Base-by-base conservation (phyloP, 2,797 vertebrate genomes). In the Syngnathus acus region DNA sequence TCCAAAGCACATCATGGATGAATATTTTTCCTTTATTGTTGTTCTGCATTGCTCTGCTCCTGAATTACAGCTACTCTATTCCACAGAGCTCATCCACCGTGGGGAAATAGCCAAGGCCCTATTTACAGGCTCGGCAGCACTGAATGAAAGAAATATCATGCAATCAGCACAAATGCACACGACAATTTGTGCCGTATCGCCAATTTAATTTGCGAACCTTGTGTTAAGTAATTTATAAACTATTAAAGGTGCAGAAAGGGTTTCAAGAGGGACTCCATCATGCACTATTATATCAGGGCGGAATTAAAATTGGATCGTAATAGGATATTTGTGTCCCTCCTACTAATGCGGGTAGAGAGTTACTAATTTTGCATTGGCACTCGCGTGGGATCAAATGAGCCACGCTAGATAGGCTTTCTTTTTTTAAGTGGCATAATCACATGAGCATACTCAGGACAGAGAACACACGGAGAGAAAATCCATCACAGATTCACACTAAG, bases 181-280 rank as follows among this genome's bases (percentile, higher is more conserved):
- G 55, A 57, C 67, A 23, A 45, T 43, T 63, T 48, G 21, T 8
- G 11, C 11, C 9, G n/a, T 40, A 6, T 62, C 14, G 21, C 62
- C 16, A 45, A 64, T 64, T 14, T 43, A 64, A 66, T 72, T 47
- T 64, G 37, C 48, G 43, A 39, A 58, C 23, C 64, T 32, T 67
- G 67, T 48, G 65, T 60, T n/a, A 38, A 76, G 45, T 37, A 6
- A 75, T 79, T 73, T 63, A 70, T 72, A 43, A 74, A 65, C 65
- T 67, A 75, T 80, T 82, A 79, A 70, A 76, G 69, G 73, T 74
- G 62, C 23, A 61, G 72, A 77, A 76, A 79, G 66, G 16, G 59
- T 43, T 26, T 73, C 65, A 77, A 82, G 68, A 72, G 68, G 53
- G 57, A 69, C 21, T 70, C 72, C 65, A 63, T 76, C 68, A 74